Percentiles rank a stretch among this genome's conserved stretches.
These are phyloP conservation scores for Zaprionus obscuricornis DNA, from an alignment of 2,888 invertebrate genomes.

Conservation along the genomic window DNA sequence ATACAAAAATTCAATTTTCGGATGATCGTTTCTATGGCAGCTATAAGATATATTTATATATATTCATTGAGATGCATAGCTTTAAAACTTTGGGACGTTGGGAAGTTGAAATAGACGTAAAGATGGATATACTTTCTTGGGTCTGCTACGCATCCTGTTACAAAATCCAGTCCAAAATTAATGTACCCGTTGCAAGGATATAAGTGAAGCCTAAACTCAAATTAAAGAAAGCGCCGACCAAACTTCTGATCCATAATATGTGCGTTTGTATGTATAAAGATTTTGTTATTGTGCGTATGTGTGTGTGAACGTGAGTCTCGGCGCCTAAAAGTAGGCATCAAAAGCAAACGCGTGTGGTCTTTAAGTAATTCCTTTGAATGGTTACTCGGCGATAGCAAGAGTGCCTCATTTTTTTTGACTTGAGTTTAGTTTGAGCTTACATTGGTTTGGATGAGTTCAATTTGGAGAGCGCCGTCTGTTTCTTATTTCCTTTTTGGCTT, in stretches of 20 bases:
- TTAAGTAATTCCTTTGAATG: constrained; percentile 77
- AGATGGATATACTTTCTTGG: too few species aligned
- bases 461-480: background rate
- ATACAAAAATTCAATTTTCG: too few species aligned
- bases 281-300: constrained; percentile 9
- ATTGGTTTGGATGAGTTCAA: constrained; percentile 20
- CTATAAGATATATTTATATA: too few species aligned
- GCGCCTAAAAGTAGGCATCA: constrained; percentile 71
- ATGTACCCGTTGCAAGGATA: constrained; percentile 5
- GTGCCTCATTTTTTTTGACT: too few species aligned
- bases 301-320: constrained; percentile 23
- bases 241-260: constrained; percentile 5
- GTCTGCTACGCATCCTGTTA: too few species aligned
- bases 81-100: too few species aligned
- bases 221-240: constrained; percentile 60
- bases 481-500: background rate
- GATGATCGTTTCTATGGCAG: too few species aligned
- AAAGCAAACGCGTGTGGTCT: constrained; percentile 71
- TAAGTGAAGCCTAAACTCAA: constrained; percentile 48
- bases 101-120: too few species aligned
- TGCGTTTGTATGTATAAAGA: background rate
- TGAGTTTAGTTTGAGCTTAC: too few species aligned
- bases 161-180: background rate
- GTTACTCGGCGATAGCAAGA: constrained; percentile 30
- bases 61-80: too few species aligned